A percentile compares a stretch with the other conserved stretches of the same genome.
These are phyloP conservation scores for Ridgeia piscesae DNA, from an alignment of 1,140 invertebrate genomes.

Conservation along the genomic window DNA sequence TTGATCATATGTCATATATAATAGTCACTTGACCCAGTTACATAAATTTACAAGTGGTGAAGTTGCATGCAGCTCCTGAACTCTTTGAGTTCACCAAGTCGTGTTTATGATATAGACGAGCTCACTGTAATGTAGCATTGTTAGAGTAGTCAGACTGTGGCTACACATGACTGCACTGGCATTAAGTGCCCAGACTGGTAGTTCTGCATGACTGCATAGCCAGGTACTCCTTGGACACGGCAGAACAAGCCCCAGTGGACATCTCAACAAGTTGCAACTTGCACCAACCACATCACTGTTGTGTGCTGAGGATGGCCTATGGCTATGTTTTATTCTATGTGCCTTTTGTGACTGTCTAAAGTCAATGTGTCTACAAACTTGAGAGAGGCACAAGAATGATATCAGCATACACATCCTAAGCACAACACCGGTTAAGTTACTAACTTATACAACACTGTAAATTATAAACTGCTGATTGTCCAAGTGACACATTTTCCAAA, in stretches of 20 bases:
- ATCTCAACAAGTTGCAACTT: not conserved
- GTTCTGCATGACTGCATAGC: too few species aligned
- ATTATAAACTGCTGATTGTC: not conserved
- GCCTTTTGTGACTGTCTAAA: not conserved
- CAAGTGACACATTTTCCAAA: not conserved
- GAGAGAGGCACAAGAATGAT: not conserved
- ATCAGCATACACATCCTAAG: not conserved
- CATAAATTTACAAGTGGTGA: too few species aligned
- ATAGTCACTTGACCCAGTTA: too few species aligned
- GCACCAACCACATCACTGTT: not conserved
- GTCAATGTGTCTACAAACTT: not conserved
- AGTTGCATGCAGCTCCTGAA: too few species aligned
- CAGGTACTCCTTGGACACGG: not conserved
- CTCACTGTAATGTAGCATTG: too few species aligned
- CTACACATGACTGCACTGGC: too few species aligned
- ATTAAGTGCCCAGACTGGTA: too few species aligned
- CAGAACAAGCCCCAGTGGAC: not conserved
- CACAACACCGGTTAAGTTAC: not conserved
- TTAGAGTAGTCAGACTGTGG: too few species aligned
- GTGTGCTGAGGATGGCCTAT: not conserved
- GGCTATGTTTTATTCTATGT: not conserved
- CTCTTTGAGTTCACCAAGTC: too few species aligned
- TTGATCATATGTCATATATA: too few species aligned
- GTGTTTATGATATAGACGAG: too few species aligned
- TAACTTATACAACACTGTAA: not conserved